Conservation (phyloP, 2,113 vertebrate genomes). For the Oceanites oceanicus region DNA sequence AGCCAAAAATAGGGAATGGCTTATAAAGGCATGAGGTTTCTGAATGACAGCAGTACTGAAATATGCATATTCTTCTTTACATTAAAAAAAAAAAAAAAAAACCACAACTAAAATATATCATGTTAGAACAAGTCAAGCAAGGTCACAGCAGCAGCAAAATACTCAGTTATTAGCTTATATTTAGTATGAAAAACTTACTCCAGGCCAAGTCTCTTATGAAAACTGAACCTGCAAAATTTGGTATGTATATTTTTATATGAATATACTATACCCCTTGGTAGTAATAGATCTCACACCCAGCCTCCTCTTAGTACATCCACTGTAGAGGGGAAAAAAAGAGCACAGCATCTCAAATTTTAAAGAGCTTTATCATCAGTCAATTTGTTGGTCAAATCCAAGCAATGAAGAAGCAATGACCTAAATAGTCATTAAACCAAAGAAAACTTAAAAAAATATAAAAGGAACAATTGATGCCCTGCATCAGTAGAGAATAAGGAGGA, state of each 20-base stretch:
- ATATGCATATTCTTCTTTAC: slow-evolving; percentile 5
- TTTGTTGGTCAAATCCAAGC: background rate
- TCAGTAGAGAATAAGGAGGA: background rate
- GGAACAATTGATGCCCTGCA: background rate
- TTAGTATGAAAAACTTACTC: background rate
- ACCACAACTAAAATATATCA: background rate
- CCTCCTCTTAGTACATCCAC: background rate
- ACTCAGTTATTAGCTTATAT: background rate
- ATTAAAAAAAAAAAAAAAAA: background rate
- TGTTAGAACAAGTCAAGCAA: background rate
- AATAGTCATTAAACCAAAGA: background rate
- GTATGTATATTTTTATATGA: background rate
- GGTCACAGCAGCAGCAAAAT: slow-evolving; percentile 1
- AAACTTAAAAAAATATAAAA: background rate
- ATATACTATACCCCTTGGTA: background rate
- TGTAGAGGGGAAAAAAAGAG: background rate
- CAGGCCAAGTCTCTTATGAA: background rate
- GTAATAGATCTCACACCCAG: background rate
- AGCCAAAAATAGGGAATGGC: background rate
- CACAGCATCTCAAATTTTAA: background rate
- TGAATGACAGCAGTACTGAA: slow-evolving; percentile 11
- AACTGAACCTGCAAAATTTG: background rate
- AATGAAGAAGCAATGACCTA: background rate
- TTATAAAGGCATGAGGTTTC: slow-evolving; percentile 15
- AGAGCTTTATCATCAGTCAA: background rate